Evolutionary conservation across 2,113 vertebrate genomes (phyloP).

Genomic region (Lophius piscatorius): DNA sequence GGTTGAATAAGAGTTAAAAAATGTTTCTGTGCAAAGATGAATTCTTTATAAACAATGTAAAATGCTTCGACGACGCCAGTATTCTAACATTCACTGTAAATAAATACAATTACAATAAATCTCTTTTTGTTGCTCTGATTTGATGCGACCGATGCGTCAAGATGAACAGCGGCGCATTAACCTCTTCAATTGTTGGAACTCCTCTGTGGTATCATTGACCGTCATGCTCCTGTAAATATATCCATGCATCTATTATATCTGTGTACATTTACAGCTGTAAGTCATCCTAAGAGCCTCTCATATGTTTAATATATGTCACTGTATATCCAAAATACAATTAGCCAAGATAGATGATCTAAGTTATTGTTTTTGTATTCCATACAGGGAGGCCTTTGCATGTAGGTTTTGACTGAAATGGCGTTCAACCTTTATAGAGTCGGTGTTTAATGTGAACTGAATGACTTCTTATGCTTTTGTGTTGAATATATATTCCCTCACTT

Average conservation of each 20-base stretch:
- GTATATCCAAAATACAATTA: slow-evolving; percentile 30
- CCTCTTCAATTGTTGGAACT: slow-evolving; percentile 28
- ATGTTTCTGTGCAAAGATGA: slow-evolving; percentile 33
- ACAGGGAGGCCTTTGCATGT: slow-evolving; percentile 57
- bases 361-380: slow-evolving; percentile 45
- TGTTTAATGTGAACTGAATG: slow-evolving; percentile 47
- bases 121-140: slow-evolving; percentile 7
- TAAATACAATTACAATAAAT: slow-evolving; percentile 28
- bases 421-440: slow-evolving; percentile 29
- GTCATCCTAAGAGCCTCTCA: slow-evolving; percentile 29
- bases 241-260: slow-evolving; percentile 37
- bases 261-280: slow-evolving; percentile 43
- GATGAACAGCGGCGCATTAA: too few species aligned
- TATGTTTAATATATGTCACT: slow-evolving; percentile 34
- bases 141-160: too few species aligned
- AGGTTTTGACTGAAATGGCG: slow-evolving; percentile 37
- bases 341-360: slow-evolving; percentile 37
- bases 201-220: slow-evolving; percentile 31
- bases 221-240: slow-evolving; percentile 33
- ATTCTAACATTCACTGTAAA: slow-evolving; percentile 49
- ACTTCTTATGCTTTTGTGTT: slow-evolving; percentile 51
- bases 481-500: slow-evolving; percentile 17
- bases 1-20: slow-evolving; percentile 43
- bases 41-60: slow-evolving; percentile 8
- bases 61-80: slow-evolving; percentile 31